phyloP scores from a whole-genome alignment of 2,797 vertebrate species.

The Spizella passerina region DNA sequence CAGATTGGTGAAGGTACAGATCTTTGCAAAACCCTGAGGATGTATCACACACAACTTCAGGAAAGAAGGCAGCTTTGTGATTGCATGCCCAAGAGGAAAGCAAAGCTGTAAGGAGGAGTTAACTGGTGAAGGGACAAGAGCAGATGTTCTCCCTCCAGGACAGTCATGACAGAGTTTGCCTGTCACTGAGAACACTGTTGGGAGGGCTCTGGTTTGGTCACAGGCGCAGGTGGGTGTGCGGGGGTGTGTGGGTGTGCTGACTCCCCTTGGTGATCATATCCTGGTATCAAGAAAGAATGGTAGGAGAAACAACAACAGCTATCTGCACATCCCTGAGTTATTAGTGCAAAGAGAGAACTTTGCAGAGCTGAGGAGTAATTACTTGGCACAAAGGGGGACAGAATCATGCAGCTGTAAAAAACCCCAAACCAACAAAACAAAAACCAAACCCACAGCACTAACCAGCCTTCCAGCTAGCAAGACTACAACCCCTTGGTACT shows the following conservation, averaged over 20 bases:
- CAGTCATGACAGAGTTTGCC: not conserved
- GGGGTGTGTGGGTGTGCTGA: not conserved
- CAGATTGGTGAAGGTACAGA: not conserved
- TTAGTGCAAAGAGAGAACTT: not conserved
- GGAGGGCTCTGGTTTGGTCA: not conserved
- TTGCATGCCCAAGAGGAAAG: not conserved
- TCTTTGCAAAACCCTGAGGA: not conserved
- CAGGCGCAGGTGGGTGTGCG: not conserved
- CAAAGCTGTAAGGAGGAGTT: not conserved
- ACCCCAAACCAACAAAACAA: not conserved
- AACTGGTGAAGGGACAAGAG: not conserved
- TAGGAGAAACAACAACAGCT: not conserved
- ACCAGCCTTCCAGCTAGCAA: not conserved
- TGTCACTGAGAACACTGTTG: not conserved
- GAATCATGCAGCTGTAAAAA: not conserved
- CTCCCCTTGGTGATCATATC: not conserved
- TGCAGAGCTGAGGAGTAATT: not conserved
- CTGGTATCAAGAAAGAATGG: not conserved
- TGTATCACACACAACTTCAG: not conserved
- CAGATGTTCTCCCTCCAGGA: slow-evolving; percentile 51
- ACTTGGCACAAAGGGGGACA: not conserved
- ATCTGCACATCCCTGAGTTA: not conserved
- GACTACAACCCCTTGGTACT: not conserved
- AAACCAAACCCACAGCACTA: not conserved
- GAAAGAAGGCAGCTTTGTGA: not conserved